Evolutionary conservation across 2,113 vertebrate genomes (phyloP).

Genomic region (Pygoscelis antarcticus): DNA sequence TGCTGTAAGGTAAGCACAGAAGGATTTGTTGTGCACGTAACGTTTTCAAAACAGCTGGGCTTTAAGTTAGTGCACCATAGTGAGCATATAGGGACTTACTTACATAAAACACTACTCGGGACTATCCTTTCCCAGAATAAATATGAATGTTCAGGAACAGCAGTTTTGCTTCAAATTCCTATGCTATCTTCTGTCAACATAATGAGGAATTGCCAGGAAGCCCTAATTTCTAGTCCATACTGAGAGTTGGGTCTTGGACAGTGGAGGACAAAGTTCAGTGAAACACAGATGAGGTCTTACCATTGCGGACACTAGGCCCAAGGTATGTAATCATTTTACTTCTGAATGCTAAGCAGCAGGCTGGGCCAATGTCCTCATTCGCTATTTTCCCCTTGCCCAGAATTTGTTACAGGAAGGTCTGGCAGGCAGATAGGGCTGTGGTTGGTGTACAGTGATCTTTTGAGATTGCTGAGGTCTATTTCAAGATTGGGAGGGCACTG

Average conservation of each 20-base stretch:
- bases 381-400: neutral
- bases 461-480: neutral
- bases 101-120: accelerated
- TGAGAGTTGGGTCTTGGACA: neutral
- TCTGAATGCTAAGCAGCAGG: neutral
- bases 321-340: neutral
- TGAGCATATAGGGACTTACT: neutral
- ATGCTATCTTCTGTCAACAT: neutral
- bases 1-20: conserved; percentile 24
- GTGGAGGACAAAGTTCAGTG: neutral
- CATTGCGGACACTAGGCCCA: neutral
- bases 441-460: neutral
- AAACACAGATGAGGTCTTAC: neutral
- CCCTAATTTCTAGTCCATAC: neutral
- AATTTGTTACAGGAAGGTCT: neutral
- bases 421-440: neutral
- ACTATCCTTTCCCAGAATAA: neutral
- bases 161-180: neutral
- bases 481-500: neutral
- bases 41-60: neutral
- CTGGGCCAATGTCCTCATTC: neutral
- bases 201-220: neutral
- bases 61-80: neutral
- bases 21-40: neutral
- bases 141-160: neutral